A percentile compares a stretch with the other conserved stretches of the same genome.
Conservation (phyloP, 2,888 invertebrate species). For the Troides aeacus region DNA sequence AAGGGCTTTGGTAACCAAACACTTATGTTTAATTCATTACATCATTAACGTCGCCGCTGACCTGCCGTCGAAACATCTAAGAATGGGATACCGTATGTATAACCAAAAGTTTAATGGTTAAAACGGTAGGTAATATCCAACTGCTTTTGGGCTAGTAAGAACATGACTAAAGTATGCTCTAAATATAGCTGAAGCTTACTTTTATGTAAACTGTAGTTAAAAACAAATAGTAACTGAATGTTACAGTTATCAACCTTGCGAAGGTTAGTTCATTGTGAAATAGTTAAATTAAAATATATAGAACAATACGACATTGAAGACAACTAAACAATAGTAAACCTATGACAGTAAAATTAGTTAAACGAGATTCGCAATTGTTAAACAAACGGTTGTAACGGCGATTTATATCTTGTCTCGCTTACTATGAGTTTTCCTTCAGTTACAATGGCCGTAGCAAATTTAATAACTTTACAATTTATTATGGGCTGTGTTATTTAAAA, state of each 20-base stretch:
- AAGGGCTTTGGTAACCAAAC: conserved; percentile 8
- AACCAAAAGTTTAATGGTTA: background rate
- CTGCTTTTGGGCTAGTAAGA: background rate
- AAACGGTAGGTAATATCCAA: background rate
- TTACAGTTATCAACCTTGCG: background rate
- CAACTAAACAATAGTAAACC: conserved; percentile 32
- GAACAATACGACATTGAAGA: conserved; percentile 9
- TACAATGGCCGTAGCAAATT: background rate
- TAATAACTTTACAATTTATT: background rate
- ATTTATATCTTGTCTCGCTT: conserved; percentile 33
- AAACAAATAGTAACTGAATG: background rate
- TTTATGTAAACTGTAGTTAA: background rate
- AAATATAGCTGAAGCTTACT: no score
- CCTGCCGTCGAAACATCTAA: conserved; percentile 42
- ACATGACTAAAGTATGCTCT: no score
- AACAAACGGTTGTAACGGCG: conserved; percentile 33
- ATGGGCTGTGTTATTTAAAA: no score
- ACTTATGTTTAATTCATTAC: conserved; percentile 39
- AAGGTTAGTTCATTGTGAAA: background rate
- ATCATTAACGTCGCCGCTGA: conserved; percentile 38
- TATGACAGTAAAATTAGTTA: conserved; percentile 35
- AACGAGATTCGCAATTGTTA: conserved; percentile 35
- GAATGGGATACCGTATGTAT: conserved; percentile 31
- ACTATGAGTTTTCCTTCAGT: conserved; percentile 34
- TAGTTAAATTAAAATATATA: conserved; percentile 11